These are phyloP conservation scores for Pterocles burchelli DNA, from an alignment of 2,113 vertebrate genomes.

Conservation along the genomic window DNA sequence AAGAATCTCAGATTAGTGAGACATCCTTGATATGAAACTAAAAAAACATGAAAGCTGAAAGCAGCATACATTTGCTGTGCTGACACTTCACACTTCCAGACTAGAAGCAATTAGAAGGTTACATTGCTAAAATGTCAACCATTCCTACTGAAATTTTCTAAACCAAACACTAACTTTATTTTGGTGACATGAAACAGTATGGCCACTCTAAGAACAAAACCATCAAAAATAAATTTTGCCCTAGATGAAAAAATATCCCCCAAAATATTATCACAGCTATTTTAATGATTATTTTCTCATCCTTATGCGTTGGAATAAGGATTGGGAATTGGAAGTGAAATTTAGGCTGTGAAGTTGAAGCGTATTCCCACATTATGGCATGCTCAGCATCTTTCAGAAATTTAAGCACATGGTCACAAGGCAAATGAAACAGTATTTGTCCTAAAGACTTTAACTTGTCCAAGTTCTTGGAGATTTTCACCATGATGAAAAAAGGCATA, in stretches of 20 bases:
- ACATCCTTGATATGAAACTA: not conserved
- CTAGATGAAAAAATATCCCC: not conserved
- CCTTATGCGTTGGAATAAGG: not conserved
- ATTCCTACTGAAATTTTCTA: not conserved
- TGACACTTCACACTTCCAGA: conserved; percentile 7
- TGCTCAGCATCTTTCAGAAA: not conserved
- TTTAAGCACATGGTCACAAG: not conserved
- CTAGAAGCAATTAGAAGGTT: not conserved
- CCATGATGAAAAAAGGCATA: not conserved
- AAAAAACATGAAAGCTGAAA: not conserved
- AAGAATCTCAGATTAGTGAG: not conserved
- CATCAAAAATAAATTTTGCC: not conserved
- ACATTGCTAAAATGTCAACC: not conserved
- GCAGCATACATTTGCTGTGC: not conserved
- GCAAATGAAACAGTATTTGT: not conserved
- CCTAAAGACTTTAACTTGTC: not conserved
- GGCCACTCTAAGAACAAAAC: not conserved
- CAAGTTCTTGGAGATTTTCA: not conserved
- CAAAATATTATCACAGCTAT: not conserved
- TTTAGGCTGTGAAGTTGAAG: not conserved
- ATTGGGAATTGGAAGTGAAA: not conserved
- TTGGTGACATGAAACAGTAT: not conserved
- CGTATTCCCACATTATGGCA: not conserved
- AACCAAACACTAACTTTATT: not conserved
- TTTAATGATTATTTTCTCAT: not conserved